phyloP scores from a whole-genome alignment of 2,113 vertebrate genomes.

The Rhinichthys klamathensis region DNA sequence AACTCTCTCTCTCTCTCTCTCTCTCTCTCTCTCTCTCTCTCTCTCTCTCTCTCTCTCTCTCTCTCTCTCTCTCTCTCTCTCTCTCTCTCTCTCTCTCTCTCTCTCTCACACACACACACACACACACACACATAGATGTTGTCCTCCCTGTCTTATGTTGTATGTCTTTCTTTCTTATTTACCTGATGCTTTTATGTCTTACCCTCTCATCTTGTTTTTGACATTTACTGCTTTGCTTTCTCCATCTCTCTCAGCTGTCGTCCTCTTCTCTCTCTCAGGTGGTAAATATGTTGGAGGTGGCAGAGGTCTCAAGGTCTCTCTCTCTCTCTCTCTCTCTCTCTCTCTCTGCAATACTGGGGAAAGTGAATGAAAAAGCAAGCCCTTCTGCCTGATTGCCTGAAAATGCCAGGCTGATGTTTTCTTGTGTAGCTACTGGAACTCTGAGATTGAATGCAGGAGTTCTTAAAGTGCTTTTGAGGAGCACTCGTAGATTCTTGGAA shows the following conservation, averaged over 20 bases:
- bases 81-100: neutral
- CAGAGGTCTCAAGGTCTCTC: neutral
- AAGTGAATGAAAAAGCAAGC: constrained; percentile 13
- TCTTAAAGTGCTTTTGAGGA: neutral
- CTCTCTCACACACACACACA: neutral
- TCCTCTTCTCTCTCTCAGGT: constrained; percentile 13
- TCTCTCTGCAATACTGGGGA: neutral
- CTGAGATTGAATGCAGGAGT: constrained; percentile 16
- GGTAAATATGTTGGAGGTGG: constrained; percentile 10
- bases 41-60: neutral
- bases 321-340: no score
- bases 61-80: no score
- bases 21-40: neutral
- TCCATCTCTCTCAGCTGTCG: constrained; percentile 4
- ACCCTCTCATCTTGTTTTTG: neutral
- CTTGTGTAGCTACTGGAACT: neutral
- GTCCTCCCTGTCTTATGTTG: neutral
- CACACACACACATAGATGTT: neutral
- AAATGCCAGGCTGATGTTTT: constrained; percentile 8
- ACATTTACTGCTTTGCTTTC: constrained; percentile 21
- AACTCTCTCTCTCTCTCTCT: no score
- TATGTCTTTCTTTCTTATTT: neutral
- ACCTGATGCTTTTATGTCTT: neutral
- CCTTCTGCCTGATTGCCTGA: constrained; percentile 39
- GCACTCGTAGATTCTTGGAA: neutral